A percentile compares a stretch with the other conserved stretches of the same genome.
Evolutionary conservation across 2,888 invertebrate species (phyloP).

Genomic region (Eristalis tenax): DNA sequence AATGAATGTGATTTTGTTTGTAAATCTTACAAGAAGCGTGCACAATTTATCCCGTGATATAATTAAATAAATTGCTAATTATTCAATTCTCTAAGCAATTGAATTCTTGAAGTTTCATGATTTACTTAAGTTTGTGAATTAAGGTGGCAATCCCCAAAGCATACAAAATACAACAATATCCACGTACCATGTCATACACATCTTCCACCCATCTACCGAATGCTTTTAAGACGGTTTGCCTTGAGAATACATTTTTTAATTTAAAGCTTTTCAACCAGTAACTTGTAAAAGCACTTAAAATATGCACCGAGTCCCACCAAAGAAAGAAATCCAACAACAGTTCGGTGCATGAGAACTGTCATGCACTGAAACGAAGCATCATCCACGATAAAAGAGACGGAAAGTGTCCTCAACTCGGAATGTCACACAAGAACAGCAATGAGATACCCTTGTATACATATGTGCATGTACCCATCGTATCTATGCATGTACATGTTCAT

Average conservation of each 20-base stretch:
- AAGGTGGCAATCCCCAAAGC: background rate
- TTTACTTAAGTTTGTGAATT: too few species aligned
- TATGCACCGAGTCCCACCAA: background rate
- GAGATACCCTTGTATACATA: background rate
- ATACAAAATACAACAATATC: background rate
- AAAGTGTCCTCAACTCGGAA: slow-evolving; percentile 51
- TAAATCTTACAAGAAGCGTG: too few species aligned
- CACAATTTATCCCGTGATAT: too few species aligned
- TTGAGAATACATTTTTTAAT: background rate
- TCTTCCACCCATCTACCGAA: background rate
- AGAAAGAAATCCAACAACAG: background rate
- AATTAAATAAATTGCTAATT: background rate
- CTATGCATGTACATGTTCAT: slow-evolving; percentile 8
- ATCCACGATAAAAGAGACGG: slow-evolving; percentile 37
- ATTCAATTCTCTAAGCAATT: background rate
- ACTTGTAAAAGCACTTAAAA: background rate
- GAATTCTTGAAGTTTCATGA: background rate
- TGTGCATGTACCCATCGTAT: background rate
- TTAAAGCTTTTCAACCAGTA: background rate
- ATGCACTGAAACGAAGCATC: slow-evolving; percentile 47
- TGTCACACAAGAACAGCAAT: slow-evolving; percentile 39
- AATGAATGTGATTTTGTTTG: too few species aligned
- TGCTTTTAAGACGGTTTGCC: background rate
- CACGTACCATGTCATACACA: background rate
- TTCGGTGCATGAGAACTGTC: slow-evolving; percentile 33